phyloP scores from a whole-genome alignment of 2,888 invertebrate genomes.

The Caenorhabditis virilis region DNA sequence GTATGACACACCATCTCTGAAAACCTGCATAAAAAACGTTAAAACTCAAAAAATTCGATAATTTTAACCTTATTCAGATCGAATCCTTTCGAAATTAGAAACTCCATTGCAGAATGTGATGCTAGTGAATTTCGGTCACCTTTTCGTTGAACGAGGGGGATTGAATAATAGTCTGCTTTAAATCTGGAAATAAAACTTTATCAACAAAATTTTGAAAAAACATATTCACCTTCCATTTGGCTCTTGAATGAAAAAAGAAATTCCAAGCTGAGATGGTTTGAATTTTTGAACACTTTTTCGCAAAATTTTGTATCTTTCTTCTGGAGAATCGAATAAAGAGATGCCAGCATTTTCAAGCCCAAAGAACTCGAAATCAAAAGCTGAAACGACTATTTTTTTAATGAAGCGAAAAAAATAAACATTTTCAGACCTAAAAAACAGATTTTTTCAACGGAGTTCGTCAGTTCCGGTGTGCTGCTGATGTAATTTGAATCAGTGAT shows the following conservation, averaged over 20 bases:
- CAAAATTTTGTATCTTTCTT: slow-evolving; percentile 7
- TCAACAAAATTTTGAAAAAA: too few species aligned
- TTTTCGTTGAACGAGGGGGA: slow-evolving; percentile 17
- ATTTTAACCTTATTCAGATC: slow-evolving; percentile 8
- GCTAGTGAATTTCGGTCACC: slow-evolving; percentile 2
- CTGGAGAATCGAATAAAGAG: slow-evolving; percentile 14
- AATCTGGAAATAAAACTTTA: too few species aligned
- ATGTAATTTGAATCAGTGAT: too few species aligned
- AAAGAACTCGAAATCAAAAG: slow-evolving; percentile 33
- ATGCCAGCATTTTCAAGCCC: slow-evolving; percentile 11
- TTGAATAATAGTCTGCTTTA: slow-evolving; percentile 8
- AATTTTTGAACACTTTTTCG: slow-evolving; percentile 16
- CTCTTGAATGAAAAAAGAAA: slow-evolving; percentile 18
- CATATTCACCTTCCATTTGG: slow-evolving; percentile 10
- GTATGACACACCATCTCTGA: slow-evolving; percentile 24
- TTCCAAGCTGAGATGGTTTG: slow-evolving; percentile 23
- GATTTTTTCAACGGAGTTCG: too few species aligned
- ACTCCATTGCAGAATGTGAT: slow-evolving; percentile 9
- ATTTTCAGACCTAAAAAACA: too few species aligned
- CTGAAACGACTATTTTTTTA: slow-evolving; percentile 7
- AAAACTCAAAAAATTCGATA: not conserved
- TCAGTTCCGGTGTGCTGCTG: too few species aligned
- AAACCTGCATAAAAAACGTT: slow-evolving; percentile 5
- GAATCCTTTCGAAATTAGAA: slow-evolving; percentile 14
- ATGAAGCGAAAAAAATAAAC: too few species aligned